phyloP scores from a whole-genome alignment of 2,797 vertebrate species.

The Chanos chanos region DNA sequence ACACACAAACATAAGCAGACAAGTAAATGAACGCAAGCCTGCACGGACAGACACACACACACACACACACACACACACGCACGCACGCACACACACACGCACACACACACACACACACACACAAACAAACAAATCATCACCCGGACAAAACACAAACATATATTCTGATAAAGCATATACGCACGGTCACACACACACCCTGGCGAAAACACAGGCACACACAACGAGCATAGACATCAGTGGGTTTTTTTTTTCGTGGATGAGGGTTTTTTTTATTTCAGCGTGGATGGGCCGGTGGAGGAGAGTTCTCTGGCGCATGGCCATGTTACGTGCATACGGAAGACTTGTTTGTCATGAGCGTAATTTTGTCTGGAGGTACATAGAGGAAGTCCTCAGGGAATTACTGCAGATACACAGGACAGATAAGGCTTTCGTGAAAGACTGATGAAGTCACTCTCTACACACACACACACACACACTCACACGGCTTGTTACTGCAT shows the following conservation, averaged over 20 bases:
- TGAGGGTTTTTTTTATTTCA: too few species aligned
- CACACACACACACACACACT: neutral
- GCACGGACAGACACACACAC: neutral
- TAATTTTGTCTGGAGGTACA: conserved; percentile 27
- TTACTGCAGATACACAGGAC: conserved; percentile 28
- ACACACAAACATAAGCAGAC: neutral
- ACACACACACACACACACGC: neutral
- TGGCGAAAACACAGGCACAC: neutral
- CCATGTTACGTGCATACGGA: conserved; percentile 2
- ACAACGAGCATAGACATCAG: neutral
- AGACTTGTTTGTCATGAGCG: conserved; percentile 20
- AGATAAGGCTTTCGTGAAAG: conserved; percentile 26
- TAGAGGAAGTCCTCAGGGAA: conserved; percentile 33
- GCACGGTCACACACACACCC: neutral
- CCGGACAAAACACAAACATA: neutral
- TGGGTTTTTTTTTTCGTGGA: too few species aligned
- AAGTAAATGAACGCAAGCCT: too few species aligned
- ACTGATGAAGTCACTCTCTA: conserved; percentile 22
- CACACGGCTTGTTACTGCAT: conserved; percentile 4
- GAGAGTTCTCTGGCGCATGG: neutral
- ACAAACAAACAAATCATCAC: neutral
- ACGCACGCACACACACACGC: neutral
- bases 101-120: neutral
- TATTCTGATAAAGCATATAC: neutral
- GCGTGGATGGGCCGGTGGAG: neutral